phyloP scores from a whole-genome alignment of 2,888 invertebrate species.

The Netelia melanura region DNA sequence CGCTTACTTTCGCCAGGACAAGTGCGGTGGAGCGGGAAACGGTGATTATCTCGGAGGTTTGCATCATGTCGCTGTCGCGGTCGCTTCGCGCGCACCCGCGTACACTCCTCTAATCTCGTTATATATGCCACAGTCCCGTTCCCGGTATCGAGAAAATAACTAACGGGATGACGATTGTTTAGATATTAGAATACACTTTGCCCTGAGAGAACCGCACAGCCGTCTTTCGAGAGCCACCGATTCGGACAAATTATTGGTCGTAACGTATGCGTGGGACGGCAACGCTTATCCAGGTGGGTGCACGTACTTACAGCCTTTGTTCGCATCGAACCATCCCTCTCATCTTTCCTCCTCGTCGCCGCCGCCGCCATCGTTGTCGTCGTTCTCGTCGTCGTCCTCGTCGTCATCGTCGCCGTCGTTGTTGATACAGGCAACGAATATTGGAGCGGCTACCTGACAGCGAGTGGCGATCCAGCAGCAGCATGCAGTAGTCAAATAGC shows the following conservation, averaged over 20 bases:
- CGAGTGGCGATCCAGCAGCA: constrained; percentile 88
- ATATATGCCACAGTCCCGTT: too few species aligned
- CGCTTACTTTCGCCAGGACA: constrained; percentile 86
- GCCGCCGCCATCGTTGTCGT: not conserved
- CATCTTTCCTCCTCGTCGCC: not conserved
- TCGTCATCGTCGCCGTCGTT: not conserved
- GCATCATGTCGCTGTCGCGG: not conserved
- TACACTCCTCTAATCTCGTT: too few species aligned
- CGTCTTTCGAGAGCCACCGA: constrained; percentile 78
- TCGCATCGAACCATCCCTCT: too few species aligned
- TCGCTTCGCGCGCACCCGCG: too few species aligned
- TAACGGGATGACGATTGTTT: too few species aligned
- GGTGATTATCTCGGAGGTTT: constrained; percentile 83
- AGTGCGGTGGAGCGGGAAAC: constrained; percentile 85
- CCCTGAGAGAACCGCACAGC: constrained; percentile 81
- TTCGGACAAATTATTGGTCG: constrained; percentile 86
- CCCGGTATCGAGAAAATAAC: too few species aligned
- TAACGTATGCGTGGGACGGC: constrained; percentile 91
- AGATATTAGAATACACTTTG: constrained; percentile 83
- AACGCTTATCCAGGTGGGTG: constrained; percentile 87
- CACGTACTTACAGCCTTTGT: too few species aligned
- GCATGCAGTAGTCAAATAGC: constrained; percentile 88
- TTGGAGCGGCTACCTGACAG: constrained; percentile 87
- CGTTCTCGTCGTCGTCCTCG: not conserved
- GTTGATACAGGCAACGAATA: constrained; percentile 88